Evolutionary conservation across 1,140 invertebrate genomes (phyloP).

Genomic region (Streblospio benedicti): DNA sequence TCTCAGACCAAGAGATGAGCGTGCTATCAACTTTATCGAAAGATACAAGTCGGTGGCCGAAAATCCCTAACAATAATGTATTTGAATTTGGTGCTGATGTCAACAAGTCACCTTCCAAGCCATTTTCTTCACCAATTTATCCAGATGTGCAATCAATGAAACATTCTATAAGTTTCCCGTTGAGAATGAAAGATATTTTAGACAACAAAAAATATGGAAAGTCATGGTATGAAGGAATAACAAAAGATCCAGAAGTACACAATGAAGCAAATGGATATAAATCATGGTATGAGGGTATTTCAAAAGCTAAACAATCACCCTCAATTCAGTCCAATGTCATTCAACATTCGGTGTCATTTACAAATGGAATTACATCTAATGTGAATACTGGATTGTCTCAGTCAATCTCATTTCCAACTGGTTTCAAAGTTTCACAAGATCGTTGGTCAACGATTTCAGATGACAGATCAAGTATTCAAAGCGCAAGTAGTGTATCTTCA

Average conservation of each 20-base stretch:
- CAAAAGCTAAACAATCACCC: no score
- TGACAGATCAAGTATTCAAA: no score
- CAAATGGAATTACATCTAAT: no score
- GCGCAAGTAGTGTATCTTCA: no score
- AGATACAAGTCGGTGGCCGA: neutral
- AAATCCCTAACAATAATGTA: neutral
- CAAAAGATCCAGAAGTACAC: neutral
- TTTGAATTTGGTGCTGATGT: neutral
- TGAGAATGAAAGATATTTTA: neutral
- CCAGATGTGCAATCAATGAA: constrained; percentile 6
- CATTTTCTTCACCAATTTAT: neutral
- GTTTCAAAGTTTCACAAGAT: no score
- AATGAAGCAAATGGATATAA: no score
- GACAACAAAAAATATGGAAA: neutral
- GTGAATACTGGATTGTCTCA: no score
- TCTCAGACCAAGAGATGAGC: neutral
- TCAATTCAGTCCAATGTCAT: no score
- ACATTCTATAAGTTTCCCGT: constrained; percentile 3
- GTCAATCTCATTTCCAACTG: no score
- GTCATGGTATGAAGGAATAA: constrained; percentile 9
- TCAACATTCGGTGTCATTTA: no score
- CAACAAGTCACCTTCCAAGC: neutral
- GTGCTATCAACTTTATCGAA: neutral
- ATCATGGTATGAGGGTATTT: no score
- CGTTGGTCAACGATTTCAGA: no score